A percentile compares a stretch with the other conserved stretches of the same genome.
These are phyloP conservation scores for Nematopogon swammerdamellus DNA, from an alignment of 2,888 invertebrate genomes.

Conservation along the genomic window DNA sequence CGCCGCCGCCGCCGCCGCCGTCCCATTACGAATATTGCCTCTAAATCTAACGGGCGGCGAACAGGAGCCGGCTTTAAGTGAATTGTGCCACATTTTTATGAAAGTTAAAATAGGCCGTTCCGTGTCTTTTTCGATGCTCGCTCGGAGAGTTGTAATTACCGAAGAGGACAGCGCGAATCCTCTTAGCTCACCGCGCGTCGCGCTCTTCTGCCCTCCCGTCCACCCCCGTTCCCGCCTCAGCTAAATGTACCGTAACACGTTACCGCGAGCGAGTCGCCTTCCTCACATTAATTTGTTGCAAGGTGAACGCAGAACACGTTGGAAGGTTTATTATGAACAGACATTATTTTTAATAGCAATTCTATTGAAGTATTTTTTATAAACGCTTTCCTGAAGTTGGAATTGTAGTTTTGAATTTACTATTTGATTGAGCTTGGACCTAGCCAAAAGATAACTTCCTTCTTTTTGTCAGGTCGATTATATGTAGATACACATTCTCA, in stretches of 20 bases:
- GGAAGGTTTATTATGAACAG: too few species aligned
- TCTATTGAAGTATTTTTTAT: too few species aligned
- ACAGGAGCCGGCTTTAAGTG: background rate
- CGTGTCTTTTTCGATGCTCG: background rate
- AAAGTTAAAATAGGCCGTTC: background rate
- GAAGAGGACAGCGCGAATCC: background rate
- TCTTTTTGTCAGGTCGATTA: too few species aligned
- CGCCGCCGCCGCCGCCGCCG: background rate
- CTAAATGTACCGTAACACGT: background rate
- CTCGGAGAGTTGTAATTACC: background rate
- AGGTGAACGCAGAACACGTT: too few species aligned
- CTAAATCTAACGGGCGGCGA: conserved; percentile 1
- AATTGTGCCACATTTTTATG: conserved; percentile 1
- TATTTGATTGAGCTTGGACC: too few species aligned
- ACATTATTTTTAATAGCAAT: background rate
- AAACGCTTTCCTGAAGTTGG: too few species aligned
- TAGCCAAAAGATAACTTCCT: too few species aligned
- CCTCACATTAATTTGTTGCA: too few species aligned
- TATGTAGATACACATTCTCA: too few species aligned
- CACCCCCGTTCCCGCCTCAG: too few species aligned
- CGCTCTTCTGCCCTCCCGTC: background rate
- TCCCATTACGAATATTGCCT: conserved; percentile 2
- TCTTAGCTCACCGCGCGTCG: background rate
- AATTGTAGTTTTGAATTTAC: too few species aligned
- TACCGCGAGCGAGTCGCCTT: too few species aligned